These are phyloP conservation scores for Dioctria linearis DNA, from an alignment of 2,888 invertebrate species.

Conservation along the genomic window DNA sequence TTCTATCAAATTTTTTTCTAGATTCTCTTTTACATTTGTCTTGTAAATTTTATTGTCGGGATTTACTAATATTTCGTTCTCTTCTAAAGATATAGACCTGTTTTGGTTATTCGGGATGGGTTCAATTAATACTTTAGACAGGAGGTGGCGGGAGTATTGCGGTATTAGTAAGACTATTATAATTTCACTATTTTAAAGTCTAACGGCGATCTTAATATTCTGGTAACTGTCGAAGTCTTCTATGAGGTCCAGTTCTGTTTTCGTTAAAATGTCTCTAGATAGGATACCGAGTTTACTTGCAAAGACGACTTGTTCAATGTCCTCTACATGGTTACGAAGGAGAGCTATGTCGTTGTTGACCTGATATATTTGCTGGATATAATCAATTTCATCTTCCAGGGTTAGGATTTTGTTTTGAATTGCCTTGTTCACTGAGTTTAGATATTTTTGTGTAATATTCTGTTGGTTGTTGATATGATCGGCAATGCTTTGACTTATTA, in stretches of 20 bases:
- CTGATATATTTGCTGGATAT: neutral
- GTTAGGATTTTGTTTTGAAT: constrained; percentile 5
- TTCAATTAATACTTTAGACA: constrained; percentile 4
- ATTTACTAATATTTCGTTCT: too few species aligned
- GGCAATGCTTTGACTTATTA: neutral
- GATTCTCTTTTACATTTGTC: too few species aligned
- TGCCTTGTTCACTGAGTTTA: neutral
- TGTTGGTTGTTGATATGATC: too few species aligned
- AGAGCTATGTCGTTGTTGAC: constrained; percentile 9
- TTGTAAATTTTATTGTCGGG: too few species aligned
- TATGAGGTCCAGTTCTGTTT: neutral
- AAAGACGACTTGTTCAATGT: neutral
- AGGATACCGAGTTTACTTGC: neutral
- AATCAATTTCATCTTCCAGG: constrained; percentile 17
- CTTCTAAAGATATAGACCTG: too few species aligned
- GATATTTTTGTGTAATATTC: too few species aligned
- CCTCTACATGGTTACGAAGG: neutral
- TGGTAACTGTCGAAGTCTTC: constrained; percentile 2
- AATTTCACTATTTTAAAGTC: constrained; percentile 4
- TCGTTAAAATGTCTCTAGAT: neutral
- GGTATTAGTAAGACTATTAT: constrained; percentile 23
- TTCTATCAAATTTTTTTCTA: too few species aligned
- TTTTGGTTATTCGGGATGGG: too few species aligned
- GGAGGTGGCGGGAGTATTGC: constrained; percentile 5
- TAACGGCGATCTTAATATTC: constrained; percentile 6